Conservation (phyloP, 2,888 invertebrate genomes). For the Nycteola revayana region DNA sequence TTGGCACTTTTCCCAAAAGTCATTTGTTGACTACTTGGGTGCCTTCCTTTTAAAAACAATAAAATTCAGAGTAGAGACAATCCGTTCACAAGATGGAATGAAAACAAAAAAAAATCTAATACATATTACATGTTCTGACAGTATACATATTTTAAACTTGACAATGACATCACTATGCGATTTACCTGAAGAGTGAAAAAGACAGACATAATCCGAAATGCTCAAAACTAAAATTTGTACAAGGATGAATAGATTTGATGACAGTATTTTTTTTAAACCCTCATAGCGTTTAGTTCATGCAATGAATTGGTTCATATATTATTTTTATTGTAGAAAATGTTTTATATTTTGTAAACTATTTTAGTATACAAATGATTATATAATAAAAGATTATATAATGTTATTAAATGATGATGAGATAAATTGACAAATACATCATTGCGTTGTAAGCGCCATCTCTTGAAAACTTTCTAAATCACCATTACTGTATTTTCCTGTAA, state of each 20-base stretch:
- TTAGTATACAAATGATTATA: too few species aligned
- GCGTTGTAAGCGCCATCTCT: too few species aligned
- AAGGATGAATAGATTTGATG: slow-evolving; percentile 13
- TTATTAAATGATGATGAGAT: too few species aligned
- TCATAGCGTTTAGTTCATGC: too few species aligned
- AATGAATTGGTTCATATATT: too few species aligned
- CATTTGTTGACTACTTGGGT: slow-evolving; percentile 46
- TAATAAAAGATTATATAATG: too few species aligned
- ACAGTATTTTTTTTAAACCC: slow-evolving; percentile 22
- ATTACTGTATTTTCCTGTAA: too few species aligned
- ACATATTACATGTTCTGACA: slow-evolving; percentile 2
- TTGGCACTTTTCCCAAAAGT: slow-evolving; percentile 56
- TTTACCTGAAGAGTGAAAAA: slow-evolving; percentile 15
- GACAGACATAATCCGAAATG: slow-evolving; percentile 14
- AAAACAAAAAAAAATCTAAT: slow-evolving; percentile 5
- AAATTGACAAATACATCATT: too few species aligned
- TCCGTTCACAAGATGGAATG: slow-evolving; percentile 15
- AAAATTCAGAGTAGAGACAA: slow-evolving; percentile 16
- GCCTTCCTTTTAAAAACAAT: slow-evolving; percentile 6
- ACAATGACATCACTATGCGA: background rate
- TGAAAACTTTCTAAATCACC: too few species aligned
- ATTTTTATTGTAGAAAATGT: too few species aligned
- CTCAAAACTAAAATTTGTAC: slow-evolving; percentile 9
- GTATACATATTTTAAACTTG: slow-evolving; percentile 7
- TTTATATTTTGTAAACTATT: too few species aligned